A percentile compares a stretch with the other conserved stretches of the same genome.
Evolutionary conservation across 2,113 vertebrate species (phyloP).

Genomic region (Crocuta crocuta): DNA sequence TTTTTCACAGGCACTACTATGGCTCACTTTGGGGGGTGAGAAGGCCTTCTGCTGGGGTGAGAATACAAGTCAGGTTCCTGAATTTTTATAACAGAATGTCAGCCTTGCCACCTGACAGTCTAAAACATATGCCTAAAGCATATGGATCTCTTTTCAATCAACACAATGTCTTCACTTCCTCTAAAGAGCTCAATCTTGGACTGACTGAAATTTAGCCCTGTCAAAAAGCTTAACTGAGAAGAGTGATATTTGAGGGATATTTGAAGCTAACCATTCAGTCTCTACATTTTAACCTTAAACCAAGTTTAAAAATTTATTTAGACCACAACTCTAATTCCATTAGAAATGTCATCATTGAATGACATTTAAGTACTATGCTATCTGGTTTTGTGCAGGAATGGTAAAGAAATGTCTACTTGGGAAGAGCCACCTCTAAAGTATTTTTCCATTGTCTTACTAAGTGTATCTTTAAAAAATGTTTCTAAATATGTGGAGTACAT

Average conservation of each 20-base stretch:
- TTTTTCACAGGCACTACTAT: slow-evolving; percentile 49
- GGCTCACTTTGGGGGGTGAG: slow-evolving; percentile 44
- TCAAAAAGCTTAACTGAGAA: slow-evolving; percentile 67
- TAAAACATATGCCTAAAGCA: slow-evolving; percentile 73
- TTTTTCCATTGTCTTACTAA: slow-evolving; percentile 25
- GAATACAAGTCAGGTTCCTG: slow-evolving; percentile 69
- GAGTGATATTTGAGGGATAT: slow-evolving; percentile 74
- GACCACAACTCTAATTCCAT: slow-evolving; percentile 54
- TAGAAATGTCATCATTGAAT: slow-evolving; percentile 61
- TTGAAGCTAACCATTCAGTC: slow-evolving; percentile 62
- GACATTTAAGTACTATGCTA: slow-evolving; percentile 34
- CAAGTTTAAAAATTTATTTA: slow-evolving; percentile 61
- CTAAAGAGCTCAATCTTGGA: slow-evolving; percentile 72
- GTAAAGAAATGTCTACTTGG: neutral
- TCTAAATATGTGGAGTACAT: neutral
- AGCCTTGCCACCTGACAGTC: slow-evolving; percentile 69
- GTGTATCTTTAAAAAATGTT: neutral
- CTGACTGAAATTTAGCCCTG: slow-evolving; percentile 58
- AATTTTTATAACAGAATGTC: slow-evolving; percentile 72
- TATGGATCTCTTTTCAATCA: slow-evolving; percentile 72
- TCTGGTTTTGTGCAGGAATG: neutral
- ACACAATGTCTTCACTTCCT: slow-evolving; percentile 28
- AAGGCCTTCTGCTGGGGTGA: slow-evolving; percentile 69
- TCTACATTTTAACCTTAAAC: slow-evolving; percentile 62
- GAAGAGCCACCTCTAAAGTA: neutral